Evolutionary conservation across 2,797 vertebrate genomes (phyloP), one percentile per base, ranked within the genome.

Genomic region (Babyrousa celebensis): DNA sequence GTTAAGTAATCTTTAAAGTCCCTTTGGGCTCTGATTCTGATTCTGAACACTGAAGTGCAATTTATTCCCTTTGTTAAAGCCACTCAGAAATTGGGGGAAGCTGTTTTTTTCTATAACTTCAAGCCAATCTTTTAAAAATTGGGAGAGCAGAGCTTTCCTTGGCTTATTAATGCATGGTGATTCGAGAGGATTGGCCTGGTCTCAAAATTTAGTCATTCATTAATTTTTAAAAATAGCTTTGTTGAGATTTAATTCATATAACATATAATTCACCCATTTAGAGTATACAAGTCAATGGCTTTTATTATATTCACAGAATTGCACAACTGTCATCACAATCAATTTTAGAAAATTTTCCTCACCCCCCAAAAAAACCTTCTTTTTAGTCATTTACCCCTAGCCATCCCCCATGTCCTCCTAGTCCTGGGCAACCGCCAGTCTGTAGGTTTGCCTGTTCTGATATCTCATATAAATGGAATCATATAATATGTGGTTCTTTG

Each of bases 21-120:
- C 32, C 25, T 89, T 79, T 90, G 54, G 71, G 17, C 27, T 83
- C 32, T 89, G 80, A 83, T 96, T 95, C 79, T 83, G 63, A 83
- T 58, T 86, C 71, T 12, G 70, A 60, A 80, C 54, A 60, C 63
- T 74, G 40, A 87, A 32, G 29, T 94, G 14, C 12, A 87, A 29
- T 91, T 87, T 93, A 71, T 71, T 97, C 27, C 54, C 7, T 87
- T 96, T 68, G 65, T 68, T 94, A 83, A 94, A 80, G 21, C 29
- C 82, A 71, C 29, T 93, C 67, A 93, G 70, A 91, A 86, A 16
- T 32, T 75, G 52, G 56, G 3, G 25, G 21, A 92, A 94, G 48
- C 56, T 78, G 21, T 91, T 92, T 91, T 72, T 94, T 91, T 87
- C 56, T 6, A 52, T 72, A 79, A 43, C 52, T 82, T 84, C 15